These are phyloP conservation scores for Noctua janthe DNA, from an alignment of 2,888 invertebrate species.

Conservation along the genomic window DNA sequence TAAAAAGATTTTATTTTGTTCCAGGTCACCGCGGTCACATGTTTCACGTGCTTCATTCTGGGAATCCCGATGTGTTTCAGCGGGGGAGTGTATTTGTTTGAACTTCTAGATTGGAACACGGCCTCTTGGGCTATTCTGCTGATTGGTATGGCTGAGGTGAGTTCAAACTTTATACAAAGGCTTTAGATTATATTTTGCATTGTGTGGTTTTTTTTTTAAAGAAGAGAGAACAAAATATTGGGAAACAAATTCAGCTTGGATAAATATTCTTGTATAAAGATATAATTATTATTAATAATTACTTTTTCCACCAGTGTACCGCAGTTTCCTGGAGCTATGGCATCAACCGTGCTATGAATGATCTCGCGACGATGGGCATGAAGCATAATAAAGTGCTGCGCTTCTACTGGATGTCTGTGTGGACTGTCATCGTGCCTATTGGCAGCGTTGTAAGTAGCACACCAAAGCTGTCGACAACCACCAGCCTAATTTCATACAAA, in stretches of 20 bases:
- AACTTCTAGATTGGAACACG: slow-evolving; percentile 94
- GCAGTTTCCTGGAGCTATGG: slow-evolving; percentile 93
- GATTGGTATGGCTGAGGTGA: slow-evolving; percentile 92
- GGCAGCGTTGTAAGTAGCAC: slow-evolving; percentile 91
- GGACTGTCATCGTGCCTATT: slow-evolving; percentile 93
- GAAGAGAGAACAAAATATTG: background rate
- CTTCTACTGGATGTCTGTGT: slow-evolving; percentile 93
- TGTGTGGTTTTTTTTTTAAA: background rate
- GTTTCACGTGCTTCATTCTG: slow-evolving; percentile 92
- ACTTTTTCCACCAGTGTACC: slow-evolving; percentile 79
- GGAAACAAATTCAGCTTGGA: background rate
- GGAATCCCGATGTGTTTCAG: slow-evolving; percentile 94
- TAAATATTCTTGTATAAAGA: background rate
- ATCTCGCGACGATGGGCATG: slow-evolving; percentile 92
- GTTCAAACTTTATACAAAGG: slow-evolving; percentile 22
- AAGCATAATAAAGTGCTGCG: slow-evolving; percentile 90
- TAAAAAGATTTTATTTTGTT: slow-evolving; percentile 44
- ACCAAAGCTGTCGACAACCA: background rate
- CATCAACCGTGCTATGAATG: slow-evolving; percentile 90
- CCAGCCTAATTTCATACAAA: no score
- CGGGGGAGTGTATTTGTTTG: slow-evolving; percentile 93
- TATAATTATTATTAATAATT: background rate
- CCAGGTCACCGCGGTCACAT: slow-evolving; percentile 92
- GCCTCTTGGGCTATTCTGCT: slow-evolving; percentile 94
- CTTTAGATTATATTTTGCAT: background rate